phyloP scores from a whole-genome alignment of 2,113 vertebrate species.

The Ameiurus melas region DNA sequence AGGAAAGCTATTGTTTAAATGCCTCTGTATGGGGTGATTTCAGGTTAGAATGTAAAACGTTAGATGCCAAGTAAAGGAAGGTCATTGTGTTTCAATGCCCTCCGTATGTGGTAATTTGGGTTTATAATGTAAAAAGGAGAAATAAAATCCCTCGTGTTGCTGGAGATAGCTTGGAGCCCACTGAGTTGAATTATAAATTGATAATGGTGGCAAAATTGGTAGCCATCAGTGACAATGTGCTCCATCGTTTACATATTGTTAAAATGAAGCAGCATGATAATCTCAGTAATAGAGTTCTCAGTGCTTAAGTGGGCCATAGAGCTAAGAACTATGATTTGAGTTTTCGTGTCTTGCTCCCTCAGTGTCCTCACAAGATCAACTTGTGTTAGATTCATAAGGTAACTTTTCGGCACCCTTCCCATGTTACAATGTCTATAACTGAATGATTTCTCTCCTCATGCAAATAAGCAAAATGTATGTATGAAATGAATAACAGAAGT shows the following conservation, averaged over 20 bases:
- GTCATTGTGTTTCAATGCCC: not conserved
- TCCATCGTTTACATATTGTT: slow-evolving; percentile 11
- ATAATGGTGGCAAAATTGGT: slow-evolving; percentile 6
- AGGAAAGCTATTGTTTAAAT: not conserved
- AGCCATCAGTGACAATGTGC: slow-evolving; percentile 24
- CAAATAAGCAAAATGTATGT: not conserved
- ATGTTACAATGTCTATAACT: not conserved
- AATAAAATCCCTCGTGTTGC: not conserved
- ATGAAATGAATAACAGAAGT: not conserved
- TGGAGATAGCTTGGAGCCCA: not conserved
- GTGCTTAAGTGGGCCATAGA: slow-evolving; percentile 24
- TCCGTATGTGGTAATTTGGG: not conserved
- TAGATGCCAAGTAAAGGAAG: not conserved
- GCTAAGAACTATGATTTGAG: slow-evolving; percentile 18
- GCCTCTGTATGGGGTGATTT: not conserved
- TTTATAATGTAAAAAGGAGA: slow-evolving; percentile 1
- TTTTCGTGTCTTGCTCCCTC: not conserved
- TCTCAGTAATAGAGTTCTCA: slow-evolving; percentile 29
- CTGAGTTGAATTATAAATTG: slow-evolving; percentile 23
- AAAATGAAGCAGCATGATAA: slow-evolving; percentile 2
- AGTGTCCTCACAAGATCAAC: not conserved
- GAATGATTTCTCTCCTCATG: not conserved
- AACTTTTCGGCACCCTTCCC: not conserved
- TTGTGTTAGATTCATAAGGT: not conserved
- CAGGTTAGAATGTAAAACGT: not conserved